Evolutionary conservation across 2,888 invertebrate genomes (phyloP).

Genomic region (Drosophila barbarae): DNA sequence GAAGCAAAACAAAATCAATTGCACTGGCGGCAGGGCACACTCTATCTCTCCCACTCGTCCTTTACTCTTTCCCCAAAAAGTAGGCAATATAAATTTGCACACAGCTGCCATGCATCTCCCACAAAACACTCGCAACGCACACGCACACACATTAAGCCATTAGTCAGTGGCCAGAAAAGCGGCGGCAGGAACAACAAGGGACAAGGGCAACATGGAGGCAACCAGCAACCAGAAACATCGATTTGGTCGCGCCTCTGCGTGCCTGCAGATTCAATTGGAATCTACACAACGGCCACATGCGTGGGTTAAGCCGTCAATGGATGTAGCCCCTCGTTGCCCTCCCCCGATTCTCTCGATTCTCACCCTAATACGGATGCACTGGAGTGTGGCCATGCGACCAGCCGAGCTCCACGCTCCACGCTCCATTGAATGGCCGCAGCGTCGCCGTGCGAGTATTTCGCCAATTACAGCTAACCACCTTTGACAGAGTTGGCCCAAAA

Average conservation of each 20-base stretch:
- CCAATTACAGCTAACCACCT: constrained; percentile 61
- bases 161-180: constrained; percentile 43
- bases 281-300: constrained; percentile 62
- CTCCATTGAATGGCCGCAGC: constrained; percentile 57
- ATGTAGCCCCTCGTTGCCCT: not conserved
- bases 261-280: constrained; percentile 59
- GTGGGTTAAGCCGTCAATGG: constrained; percentile 56
- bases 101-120: constrained; percentile 46
- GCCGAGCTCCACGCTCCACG: constrained; percentile 37
- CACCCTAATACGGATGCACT: constrained; percentile 43
- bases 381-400: constrained; percentile 48
- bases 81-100: constrained; percentile 72
- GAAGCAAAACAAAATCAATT: constrained; percentile 68
- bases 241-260: constrained; percentile 39
- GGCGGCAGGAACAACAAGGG: constrained; percentile 25
- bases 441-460: constrained; percentile 58
- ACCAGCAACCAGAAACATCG: constrained; percentile 38
- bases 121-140: constrained; percentile 20
- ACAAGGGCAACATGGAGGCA: constrained; percentile 22
- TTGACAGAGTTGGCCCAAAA: constrained; percentile 35
- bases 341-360: not conserved
- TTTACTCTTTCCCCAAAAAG: constrained; percentile 55
- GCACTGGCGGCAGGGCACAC: constrained; percentile 29
- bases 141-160: constrained; percentile 46
- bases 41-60: not conserved